These are phyloP conservation scores for Leptinotarsa haldemani DNA, from an alignment of 2,888 invertebrate genomes.

Conservation along the genomic window DNA sequence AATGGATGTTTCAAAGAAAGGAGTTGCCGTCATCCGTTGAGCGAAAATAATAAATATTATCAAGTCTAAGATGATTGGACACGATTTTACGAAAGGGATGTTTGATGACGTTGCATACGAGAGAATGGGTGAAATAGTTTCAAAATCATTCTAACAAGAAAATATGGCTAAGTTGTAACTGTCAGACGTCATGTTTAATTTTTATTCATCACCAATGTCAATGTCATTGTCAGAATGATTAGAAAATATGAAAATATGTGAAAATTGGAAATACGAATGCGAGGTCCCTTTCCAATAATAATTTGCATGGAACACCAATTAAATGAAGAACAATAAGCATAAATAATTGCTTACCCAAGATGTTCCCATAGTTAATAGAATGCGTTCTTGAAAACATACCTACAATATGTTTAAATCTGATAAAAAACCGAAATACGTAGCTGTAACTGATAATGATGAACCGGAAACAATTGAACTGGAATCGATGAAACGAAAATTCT, in stretches of 20 bases:
- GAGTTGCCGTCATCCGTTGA: no score
- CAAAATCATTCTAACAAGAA: no score
- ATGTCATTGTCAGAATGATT: not conserved
- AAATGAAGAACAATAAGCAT: not conserved
- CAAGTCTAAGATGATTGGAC: no score
- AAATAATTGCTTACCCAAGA: not conserved
- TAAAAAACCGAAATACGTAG: conserved; percentile 42
- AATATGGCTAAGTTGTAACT: not conserved
- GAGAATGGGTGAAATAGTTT: no score
- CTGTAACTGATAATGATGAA: conserved; percentile 43
- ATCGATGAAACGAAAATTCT: conserved; percentile 55
- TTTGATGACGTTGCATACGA: no score
- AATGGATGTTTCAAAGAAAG: no score
- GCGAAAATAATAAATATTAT: no score
- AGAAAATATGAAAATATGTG: not conserved
- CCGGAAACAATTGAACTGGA: conserved; percentile 58
- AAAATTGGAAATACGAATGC: not conserved
- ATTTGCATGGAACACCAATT: not conserved
- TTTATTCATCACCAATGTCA: not conserved
- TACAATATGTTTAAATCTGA: conserved; percentile 43
- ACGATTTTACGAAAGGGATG: no score
- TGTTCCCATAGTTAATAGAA: conserved; percentile 6
- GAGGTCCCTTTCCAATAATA: not conserved
- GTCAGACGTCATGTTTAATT: not conserved
- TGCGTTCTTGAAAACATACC: conserved; percentile 13